Evolutionary conservation across 2,113 vertebrate species (phyloP), one percentile per base, ranked within the genome.

Genomic region (Tetrax tetrax): DNA sequence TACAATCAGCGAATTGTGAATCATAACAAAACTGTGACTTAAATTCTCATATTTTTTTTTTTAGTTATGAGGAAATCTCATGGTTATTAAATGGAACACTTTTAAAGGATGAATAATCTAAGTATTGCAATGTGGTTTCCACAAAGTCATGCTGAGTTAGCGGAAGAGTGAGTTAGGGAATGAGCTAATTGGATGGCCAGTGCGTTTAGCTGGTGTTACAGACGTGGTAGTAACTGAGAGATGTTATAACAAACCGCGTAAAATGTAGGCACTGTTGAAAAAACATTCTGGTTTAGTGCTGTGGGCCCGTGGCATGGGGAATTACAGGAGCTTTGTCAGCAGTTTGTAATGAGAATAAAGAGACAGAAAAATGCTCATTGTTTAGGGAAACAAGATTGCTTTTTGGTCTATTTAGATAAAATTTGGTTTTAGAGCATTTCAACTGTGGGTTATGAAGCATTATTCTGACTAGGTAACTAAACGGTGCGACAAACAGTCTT

Each of bases 181-280:
- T 0, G 6, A 93, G 76, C 25, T 89, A 79, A 87, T 43, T 47
- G 72, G 51, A 64, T 53, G 45, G n/a, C 54, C 57, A 33, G 56
- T 71, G 41, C 2, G 0, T 79, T 84, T 64, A 71, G 61, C 56
- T 91, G 87, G 19, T n/a, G 7, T 87, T 87, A 71, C 38, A 89
- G 83, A 35, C 57, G 14, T 22, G 29, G 20, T 74, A 70, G 61
- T 70, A 89, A 60, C 56, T 45, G 65, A 56, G 77, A 78, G 33
- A 75, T 28, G 33, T 82, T 71, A 43, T 25, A 96, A 78, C 38
- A 94, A 93, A 83, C 77, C 81, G 71, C 81, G 64, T 65, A 80
- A 96, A 93, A 87, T 87, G 80, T 78, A 94, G 77, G 65, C 69
- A 93, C 77, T 89, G 56, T 85, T 91, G 87, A 78, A 91, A 74